Conservation (phyloP, 37 sponge, comb jelly and placozoan species). For the Geodia barretti region DNA sequence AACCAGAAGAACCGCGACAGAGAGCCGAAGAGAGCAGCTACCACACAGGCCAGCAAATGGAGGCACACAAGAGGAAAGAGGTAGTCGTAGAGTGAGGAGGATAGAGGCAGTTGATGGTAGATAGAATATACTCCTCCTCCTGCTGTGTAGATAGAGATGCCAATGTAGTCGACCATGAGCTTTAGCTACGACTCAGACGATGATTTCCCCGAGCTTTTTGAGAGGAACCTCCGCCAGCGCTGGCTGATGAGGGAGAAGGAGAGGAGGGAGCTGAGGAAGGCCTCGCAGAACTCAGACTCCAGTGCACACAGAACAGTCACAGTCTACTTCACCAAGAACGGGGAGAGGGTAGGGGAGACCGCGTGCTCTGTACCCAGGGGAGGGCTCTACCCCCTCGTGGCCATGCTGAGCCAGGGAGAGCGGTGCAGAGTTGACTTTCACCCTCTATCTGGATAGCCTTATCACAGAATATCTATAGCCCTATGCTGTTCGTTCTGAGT, state of each 20-base stretch:
- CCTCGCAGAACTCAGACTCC: not conserved
- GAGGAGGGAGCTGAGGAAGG: not conserved
- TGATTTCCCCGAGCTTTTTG: not conserved
- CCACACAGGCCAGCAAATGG: slow-evolving; percentile 10
- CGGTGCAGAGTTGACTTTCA: slow-evolving; percentile 45
- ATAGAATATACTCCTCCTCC: slow-evolving; percentile 30
- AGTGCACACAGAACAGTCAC: slow-evolving; percentile 4
- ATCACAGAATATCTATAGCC: not conserved
- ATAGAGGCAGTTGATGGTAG: slow-evolving; percentile 49
- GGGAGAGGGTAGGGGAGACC: slow-evolving; percentile 64
- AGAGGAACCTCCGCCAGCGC: not conserved
- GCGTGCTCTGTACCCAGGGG: slow-evolving; percentile 62
- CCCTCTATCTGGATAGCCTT: slow-evolving; percentile 61
- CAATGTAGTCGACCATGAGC: slow-evolving; percentile 79
- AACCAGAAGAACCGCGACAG: slow-evolving; percentile 65
- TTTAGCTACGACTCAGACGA: slow-evolving; percentile 11
- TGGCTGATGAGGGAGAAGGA: not conserved
- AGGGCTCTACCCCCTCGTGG: slow-evolving; percentile 84
- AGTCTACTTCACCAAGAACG: slow-evolving; percentile 84
- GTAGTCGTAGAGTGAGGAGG: not conserved
- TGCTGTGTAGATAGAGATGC: slow-evolving; percentile 67
- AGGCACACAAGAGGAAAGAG: slow-evolving; percentile 1
- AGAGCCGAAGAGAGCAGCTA: slow-evolving; percentile 25
- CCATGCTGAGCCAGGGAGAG: slow-evolving; percentile 74
- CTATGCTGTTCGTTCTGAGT: too few relatives aligned